A percentile compares a stretch with the other conserved stretches of the same genome.
Evolutionary conservation across 1,140 invertebrate species (phyloP).

Genomic region (Papilio polytes): DNA sequence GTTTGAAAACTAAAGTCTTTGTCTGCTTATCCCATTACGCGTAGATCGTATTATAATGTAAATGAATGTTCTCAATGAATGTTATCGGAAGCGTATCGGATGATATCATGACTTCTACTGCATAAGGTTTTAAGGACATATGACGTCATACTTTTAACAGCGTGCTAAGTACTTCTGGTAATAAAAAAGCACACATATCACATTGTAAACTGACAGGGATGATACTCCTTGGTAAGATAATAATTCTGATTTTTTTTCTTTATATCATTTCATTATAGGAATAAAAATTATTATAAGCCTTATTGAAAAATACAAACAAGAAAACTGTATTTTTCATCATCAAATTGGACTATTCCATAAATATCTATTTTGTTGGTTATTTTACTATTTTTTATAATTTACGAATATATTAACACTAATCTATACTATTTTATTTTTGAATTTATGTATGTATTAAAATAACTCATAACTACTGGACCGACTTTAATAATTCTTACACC

Average conservation of each 20-base stretch:
- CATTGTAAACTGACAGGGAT: background rate
- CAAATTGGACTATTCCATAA: background rate
- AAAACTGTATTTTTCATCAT: background rate
- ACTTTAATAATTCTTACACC: too few species aligned
- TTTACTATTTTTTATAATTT: background rate
- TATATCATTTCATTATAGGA: background rate
- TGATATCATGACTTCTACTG: background rate
- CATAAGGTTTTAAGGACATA: background rate
- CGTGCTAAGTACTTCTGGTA: slow-evolving; percentile 1
- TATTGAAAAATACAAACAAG: background rate
- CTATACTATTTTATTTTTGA: too few species aligned
- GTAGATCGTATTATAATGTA: background rate
- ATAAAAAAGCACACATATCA: slow-evolving; percentile 5
- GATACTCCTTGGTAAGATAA: background rate
- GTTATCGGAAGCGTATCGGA: slow-evolving; percentile 3
- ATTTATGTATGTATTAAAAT: too few species aligned
- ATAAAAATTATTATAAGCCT: background rate
- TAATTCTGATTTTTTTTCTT: background rate
- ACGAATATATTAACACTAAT: too few species aligned
- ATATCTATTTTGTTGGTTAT: background rate
- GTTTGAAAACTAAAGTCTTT: slow-evolving; percentile 11
- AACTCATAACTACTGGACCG: too few species aligned
- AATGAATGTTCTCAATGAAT: background rate
- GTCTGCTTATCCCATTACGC: background rate
- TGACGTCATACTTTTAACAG: background rate